Percentiles rank a stretch among this genome's conserved stretches.
phyloP scores from a whole-genome alignment of 2,113 vertebrate genomes.

The Pseudois nayaur region DNA sequence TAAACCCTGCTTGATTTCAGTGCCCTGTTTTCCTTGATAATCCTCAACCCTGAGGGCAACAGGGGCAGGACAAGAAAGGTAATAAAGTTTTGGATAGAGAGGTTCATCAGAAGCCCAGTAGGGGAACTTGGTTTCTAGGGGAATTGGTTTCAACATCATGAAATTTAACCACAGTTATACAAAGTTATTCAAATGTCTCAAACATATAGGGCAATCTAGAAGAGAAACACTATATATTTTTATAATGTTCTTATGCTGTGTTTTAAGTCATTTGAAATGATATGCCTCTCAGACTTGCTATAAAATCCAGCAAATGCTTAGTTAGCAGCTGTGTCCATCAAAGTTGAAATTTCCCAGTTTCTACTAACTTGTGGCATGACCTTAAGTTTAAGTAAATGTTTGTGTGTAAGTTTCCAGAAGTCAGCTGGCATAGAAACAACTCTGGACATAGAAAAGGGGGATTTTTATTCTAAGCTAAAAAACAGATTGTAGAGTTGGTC shows the following conservation, averaged over 20 bases:
- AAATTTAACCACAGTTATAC: background rate
- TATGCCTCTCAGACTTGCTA: background rate
- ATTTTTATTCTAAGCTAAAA: slow-evolving; percentile 21
- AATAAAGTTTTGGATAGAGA: background rate
- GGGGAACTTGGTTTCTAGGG: background rate
- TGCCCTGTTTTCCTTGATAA: background rate
- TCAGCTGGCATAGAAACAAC: slow-evolving; percentile 15
- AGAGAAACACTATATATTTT: background rate
- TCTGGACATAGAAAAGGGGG: background rate
- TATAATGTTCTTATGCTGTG: background rate
- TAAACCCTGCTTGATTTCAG: background rate
- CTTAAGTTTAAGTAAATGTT: slow-evolving; percentile 47
- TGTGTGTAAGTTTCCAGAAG: slow-evolving; percentile 26
- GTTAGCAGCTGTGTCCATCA: background rate
- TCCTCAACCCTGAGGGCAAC: background rate
- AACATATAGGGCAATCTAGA: background rate
- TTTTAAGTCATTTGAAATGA: background rate
- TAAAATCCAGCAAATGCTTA: background rate
- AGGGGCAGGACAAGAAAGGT: background rate
- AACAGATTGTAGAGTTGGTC: background rate
- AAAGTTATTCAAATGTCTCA: background rate
- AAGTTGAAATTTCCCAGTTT: slow-evolving; percentile 54
- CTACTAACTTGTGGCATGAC: background rate
- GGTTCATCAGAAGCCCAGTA: background rate
- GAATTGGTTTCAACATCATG: background rate